Base-by-base conservation (phyloP, 2,113 vertebrate species). In the Sebastes schlegelii region DNA sequence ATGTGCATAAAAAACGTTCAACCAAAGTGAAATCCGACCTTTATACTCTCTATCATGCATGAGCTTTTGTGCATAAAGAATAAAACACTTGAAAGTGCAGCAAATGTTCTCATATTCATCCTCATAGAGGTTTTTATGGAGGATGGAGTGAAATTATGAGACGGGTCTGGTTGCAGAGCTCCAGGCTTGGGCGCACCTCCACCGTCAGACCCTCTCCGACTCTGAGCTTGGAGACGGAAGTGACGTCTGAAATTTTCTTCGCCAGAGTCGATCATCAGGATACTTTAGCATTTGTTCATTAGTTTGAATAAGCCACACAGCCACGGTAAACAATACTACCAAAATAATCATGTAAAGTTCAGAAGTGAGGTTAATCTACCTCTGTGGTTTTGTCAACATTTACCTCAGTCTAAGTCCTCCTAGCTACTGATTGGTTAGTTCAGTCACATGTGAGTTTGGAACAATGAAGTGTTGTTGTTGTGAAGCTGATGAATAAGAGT, bases 21-120 rank as follows among this genome's bases (percentile, higher is more conserved):
- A 34, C 40, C 42, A 63, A 67, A 66, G 42, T 43, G 9, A 74
- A 74, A 74, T 63, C 12, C 4, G 51, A 75, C 42, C 69, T 62
- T 79, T 21, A 68, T 52, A 58, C 34, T 17, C 4, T 1, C 2
- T 51, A 34, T 75, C 49, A 17, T 3, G 40, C 10, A 13, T 10
- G 7, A 52, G 16, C 4, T 43, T 71, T 40, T 19, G 19, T 45
- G 43, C 42, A 43, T 26, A 16, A 51, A 40, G 58, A 43, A 68
- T 57, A 48, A 82, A 74, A 74, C 8, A 6, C 46, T 62, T 19
- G 46, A 8, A 23, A 34, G 49, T 52, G 58, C 14, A 16, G 34
- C 12, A 81, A 14, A 71, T 66, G 68, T 26, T 75, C 16, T 40
- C 10, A 48, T 7, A 60, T 61, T 40, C 3, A 0, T 46, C n/a